Evolutionary conservation across 2,113 vertebrate genomes (phyloP), one percentile per base, ranked within the genome.

Genomic region (Piaya cayana): DNA sequence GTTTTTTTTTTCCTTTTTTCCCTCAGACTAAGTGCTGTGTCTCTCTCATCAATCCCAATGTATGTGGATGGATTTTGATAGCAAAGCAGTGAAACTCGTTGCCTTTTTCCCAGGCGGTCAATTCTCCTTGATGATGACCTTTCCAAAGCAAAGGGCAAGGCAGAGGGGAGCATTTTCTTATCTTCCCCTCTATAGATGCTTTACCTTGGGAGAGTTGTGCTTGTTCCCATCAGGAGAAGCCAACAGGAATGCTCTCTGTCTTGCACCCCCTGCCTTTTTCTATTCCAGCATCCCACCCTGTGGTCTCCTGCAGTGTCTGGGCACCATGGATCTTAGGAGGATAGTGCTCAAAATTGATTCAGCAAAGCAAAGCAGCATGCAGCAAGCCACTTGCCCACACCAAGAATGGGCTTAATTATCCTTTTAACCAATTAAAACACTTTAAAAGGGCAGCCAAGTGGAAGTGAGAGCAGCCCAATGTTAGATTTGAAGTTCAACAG

Each of bases 401-500:
- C 63, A 71, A 93, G 58, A 79, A 45, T 45, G 53, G 14, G 29
- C 92, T 86, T 97, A 95, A 75, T 96, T 93, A 79, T 45, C 68
- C 23, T 70, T 92, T 96, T 82, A 95, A 82, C 32, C 49, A 19
- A 88, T 89, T 95, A 90, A 96, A 92, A 86, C 19, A 60, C 70
- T 87, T 94, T 88, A 67, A 85, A 96, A 94, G 52, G 63, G 36
- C 1, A 81, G 72, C 4, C 5, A 88, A 93, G 69, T 80, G 34
- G 71, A 67, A 91, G n/a, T 80, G 37, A 90, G 45, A 95, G 53
- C 50, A 95, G 43, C 71, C 58, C 60, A 23, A 1, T 88, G 52
- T 52, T 95, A 71, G 63, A 77, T 85, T 95, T 95, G 49, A 96
- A 96, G 90, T 97, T 96, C 62, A 92, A 21, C 83, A 15, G 70